Conservation (phyloP, 2,888 invertebrate genomes). For the Amblyjoppa fuscipennis region DNA sequence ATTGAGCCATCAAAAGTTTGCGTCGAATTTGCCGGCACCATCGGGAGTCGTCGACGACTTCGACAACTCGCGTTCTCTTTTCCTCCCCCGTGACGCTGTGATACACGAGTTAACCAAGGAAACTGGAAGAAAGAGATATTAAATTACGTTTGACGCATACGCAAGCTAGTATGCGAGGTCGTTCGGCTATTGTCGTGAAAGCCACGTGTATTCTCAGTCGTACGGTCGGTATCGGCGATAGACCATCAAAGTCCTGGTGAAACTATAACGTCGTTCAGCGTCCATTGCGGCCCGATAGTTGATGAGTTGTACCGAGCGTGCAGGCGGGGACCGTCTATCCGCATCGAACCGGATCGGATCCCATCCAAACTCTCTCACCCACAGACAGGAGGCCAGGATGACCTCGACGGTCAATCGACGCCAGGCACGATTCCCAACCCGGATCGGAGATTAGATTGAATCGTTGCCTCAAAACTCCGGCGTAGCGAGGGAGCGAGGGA, state of each 20-base stretch:
- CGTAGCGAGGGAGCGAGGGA: conserved; percentile 15
- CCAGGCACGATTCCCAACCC: conserved; percentile 47
- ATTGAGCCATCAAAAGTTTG: conserved; percentile 82
- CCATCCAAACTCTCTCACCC: conserved; percentile 38
- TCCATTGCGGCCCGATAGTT: conserved; percentile 65
- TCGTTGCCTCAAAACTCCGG: conserved; percentile 42
- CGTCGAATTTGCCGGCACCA: conserved; percentile 75
- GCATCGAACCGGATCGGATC: conserved; percentile 48
- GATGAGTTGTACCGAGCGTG: conserved; percentile 61
- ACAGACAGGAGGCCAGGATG: conserved; percentile 37
- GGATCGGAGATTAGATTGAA: conserved; percentile 64
- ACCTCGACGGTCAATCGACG: conserved; percentile 61
- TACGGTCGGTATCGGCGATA: conserved; percentile 25
- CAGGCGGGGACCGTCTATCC: conserved; percentile 29
- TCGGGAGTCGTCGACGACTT: conserved; percentile 34
- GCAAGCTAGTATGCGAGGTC: conserved; percentile 22
- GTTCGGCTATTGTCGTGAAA: background rate
- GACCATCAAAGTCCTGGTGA: conserved; percentile 45
- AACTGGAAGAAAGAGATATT: conserved; percentile 36
- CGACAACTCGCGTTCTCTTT: conserved; percentile 57
- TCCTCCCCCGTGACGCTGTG: background rate
- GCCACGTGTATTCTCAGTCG: conserved; percentile 37
- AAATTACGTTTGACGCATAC: conserved; percentile 54
- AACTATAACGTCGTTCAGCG: conserved; percentile 60
- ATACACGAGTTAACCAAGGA: conserved; percentile 16